Evolutionary conservation across 2,797 vertebrate species (phyloP).

Genomic region (Chanos chanos): DNA sequence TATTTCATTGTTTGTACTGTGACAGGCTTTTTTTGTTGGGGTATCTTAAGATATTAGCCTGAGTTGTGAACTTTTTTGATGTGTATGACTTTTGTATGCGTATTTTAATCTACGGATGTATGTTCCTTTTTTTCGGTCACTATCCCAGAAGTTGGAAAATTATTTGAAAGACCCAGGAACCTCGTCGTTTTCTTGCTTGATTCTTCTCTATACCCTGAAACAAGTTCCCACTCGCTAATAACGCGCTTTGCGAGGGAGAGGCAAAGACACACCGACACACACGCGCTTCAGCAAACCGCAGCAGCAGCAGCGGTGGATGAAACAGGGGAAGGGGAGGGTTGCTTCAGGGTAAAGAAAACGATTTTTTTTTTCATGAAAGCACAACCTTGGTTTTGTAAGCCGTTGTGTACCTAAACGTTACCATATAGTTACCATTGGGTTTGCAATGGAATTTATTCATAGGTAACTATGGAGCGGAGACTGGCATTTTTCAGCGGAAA

Average conservation of each 20-base stretch:
- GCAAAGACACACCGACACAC: conserved; percentile 39
- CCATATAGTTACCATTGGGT: conserved; percentile 33
- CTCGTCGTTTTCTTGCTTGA: too few relatives aligned
- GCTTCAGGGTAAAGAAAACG: conserved; percentile 51
- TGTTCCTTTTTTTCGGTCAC: conserved; percentile 48
- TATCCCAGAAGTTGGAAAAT: conserved; percentile 68
- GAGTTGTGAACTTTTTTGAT: too few relatives aligned
- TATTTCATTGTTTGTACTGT: too few relatives aligned
- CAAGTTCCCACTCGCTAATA: conserved; percentile 71
- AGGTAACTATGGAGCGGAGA: conserved; percentile 36
- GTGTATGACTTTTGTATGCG: too few relatives aligned
- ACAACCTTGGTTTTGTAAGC: conserved; percentile 19
- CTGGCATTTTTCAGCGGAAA: conserved; percentile 47
- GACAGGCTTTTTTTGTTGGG: too few relatives aligned
- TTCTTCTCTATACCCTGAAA: conserved; percentile 66
- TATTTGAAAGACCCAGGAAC: too few relatives aligned
- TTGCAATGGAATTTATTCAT: conserved; percentile 38
- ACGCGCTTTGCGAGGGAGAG: conserved; percentile 44
- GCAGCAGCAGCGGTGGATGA: conserved; percentile 51
- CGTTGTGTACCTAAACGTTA: conserved; percentile 18
- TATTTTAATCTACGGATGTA: too few relatives aligned
- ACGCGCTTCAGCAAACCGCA: conserved; percentile 53
- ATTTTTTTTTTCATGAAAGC: conserved; percentile 17
- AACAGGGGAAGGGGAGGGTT: conserved; percentile 39
- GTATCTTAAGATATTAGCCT: too few relatives aligned